Percentiles rank a stretch among this genome's conserved stretches.
Conservation (phyloP, 1,140 invertebrate genomes). For the Thrips palmi region DNA sequence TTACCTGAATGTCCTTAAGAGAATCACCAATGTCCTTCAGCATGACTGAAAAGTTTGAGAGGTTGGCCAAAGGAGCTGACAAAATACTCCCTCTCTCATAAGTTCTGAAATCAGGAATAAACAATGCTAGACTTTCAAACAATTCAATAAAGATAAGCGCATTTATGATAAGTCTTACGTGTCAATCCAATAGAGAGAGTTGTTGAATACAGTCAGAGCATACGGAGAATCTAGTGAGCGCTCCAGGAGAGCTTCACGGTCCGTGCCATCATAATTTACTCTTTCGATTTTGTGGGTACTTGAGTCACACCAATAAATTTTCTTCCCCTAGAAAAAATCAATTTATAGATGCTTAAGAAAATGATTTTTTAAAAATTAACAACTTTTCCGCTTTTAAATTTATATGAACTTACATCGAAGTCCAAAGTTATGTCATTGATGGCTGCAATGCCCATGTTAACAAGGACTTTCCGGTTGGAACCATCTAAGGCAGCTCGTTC, state of each 20-base stretch:
- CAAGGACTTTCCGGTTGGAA: constrained; percentile 28
- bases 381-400: constrained; percentile 7
- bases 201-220: constrained; percentile 28
- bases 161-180: constrained; percentile 23
- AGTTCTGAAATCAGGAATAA: constrained; percentile 30
- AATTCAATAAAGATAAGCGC: constrained; percentile 9
- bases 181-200: constrained; percentile 36
- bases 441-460: constrained; percentile 26
- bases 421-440: constrained; percentile 37
- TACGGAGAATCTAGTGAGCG: constrained; percentile 20
- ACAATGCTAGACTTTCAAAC: constrained; percentile 11
- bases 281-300: constrained; percentile 35
- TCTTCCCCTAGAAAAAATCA: no score
- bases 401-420: constrained; percentile 25
- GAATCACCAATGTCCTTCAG: constrained; percentile 39
- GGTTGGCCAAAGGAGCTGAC: constrained; percentile 36
- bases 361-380: constrained; percentile 23
- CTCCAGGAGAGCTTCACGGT: constrained; percentile 20
- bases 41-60: constrained; percentile 32
- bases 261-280: constrained; percentile 29
- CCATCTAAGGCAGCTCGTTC: constrained; percentile 38
- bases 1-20: constrained; percentile 54
- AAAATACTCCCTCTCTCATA: constrained; percentile 44
- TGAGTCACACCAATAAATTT: constrained; percentile 74
- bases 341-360: no score